phyloP scores from a whole-genome alignment of 1,140 invertebrate species.

The Heliconius eleuchia region DNA sequence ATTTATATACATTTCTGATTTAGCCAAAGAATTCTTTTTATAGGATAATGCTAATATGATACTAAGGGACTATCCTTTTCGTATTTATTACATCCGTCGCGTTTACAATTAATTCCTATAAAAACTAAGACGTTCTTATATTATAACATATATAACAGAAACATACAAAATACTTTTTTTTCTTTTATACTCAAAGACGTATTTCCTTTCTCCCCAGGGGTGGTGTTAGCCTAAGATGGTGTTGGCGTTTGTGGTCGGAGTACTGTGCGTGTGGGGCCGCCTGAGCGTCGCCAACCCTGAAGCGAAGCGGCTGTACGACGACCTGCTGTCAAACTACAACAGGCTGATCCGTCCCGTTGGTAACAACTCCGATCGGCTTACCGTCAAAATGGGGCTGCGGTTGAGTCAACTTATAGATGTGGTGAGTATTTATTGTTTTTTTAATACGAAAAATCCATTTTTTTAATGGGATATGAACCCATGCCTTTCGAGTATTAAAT shows the following conservation, averaged over 20 bases:
- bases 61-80: no score
- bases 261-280: conserved; percentile 86
- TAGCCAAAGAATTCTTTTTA: no score
- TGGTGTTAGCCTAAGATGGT: conserved; percentile 92
- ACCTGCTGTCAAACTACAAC: conserved; percentile 98
- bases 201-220: conserved; percentile 82
- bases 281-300: conserved; percentile 91
- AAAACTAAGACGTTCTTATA: no score
- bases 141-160: no score
- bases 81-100: no score
- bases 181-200: neutral
- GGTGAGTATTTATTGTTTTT: conserved; percentile 86
- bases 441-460: neutral
- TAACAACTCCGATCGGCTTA: conserved; percentile 97
- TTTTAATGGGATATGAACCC: no score
- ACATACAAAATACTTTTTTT: no score
- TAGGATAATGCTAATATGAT: no score
- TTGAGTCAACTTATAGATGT: conserved; percentile 99
- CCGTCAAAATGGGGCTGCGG: conserved; percentile 97
- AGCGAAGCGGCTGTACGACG: conserved; percentile 96
- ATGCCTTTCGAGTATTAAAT: no score
- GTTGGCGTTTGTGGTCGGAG: conserved; percentile 86
- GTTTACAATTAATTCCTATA: no score
- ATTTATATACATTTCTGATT: no score
- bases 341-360: conserved; percentile 97